Percentiles rank a stretch among this genome's conserved stretches.
phyloP scores from a whole-genome alignment of 2,797 vertebrate genomes.

The Craterocephalus amniculus region DNA sequence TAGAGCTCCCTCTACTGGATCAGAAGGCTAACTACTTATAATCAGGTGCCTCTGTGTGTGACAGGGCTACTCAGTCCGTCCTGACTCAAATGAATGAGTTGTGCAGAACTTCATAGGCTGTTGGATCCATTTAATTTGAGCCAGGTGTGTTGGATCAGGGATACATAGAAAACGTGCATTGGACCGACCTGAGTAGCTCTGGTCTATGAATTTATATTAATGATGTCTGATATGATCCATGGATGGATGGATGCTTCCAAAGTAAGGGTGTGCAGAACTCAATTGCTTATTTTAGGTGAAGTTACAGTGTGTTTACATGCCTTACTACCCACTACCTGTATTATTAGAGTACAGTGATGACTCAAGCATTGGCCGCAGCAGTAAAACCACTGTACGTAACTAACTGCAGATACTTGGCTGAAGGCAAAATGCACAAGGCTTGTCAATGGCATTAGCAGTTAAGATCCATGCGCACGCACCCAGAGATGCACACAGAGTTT shows the following conservation, averaged over 20 bases:
- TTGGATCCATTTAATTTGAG: too few species aligned
- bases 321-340: conserved; percentile 4
- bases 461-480: background rate
- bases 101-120: too few species aligned
- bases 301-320: background rate
- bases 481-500: conserved; percentile 1
- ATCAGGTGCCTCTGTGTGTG: too few species aligned
- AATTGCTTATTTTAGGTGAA: background rate
- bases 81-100: too few species aligned
- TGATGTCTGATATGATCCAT: background rate
- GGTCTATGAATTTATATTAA: too few species aligned
- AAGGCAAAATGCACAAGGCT: conserved; percentile 19
- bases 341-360: background rate
- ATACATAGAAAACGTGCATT: too few species aligned
- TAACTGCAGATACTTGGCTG: conserved; percentile 2
- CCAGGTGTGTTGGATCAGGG: too few species aligned
- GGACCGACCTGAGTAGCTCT: too few species aligned
- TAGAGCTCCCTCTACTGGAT: background rate
- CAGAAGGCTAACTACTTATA: background rate
- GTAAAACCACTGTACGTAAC: background rate
- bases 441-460: conserved; percentile 24
- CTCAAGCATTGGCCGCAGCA: conserved; percentile 3
- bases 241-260: background rate
- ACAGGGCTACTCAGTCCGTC: too few species aligned
- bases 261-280: background rate